Evolutionary conservation across 2,888 invertebrate species (phyloP).

Genomic region (Xylophagus ater): DNA sequence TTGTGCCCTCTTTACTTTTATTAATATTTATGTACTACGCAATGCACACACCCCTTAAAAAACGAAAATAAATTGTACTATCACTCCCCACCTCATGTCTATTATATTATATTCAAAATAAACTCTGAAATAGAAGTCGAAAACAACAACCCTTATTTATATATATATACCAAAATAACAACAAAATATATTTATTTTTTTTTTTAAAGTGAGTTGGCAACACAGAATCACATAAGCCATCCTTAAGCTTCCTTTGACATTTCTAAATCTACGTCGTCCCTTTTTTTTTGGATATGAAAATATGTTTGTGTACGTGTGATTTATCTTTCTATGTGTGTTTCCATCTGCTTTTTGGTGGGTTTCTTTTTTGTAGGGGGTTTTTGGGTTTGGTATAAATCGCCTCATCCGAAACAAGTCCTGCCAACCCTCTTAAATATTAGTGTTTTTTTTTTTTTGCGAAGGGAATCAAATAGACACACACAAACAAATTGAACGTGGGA

Average conservation of each 20-base stretch:
- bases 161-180: conserved; percentile 9
- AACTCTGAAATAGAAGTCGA: no score
- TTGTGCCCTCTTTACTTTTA: conserved; percentile 10
- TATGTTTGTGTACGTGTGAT: conserved; percentile 1
- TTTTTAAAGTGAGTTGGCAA: conserved; percentile 12
- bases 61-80: conserved; percentile 1
- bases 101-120: no score
- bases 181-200: conserved; percentile 1
- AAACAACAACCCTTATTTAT: conserved; percentile 10
- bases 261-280: conserved; percentile 9
- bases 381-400: conserved; percentile 9
- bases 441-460: no score
- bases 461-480: conserved; percentile 6
- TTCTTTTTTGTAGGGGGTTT: conserved; percentile 13
- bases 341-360: conserved; percentile 9
- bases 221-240: conserved; percentile 13
- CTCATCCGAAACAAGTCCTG: conserved; percentile 1
- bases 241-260: conserved; percentile 15
- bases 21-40: conserved; percentile 18
- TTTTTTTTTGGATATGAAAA: no score
- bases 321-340: conserved; percentile 6
- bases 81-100: no score
- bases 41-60: conserved; percentile 14
- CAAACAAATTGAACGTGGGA: no score
- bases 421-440: conserved; percentile 1